Percentiles rank a stretch among this genome's conserved stretches.
Evolutionary conservation across 2,888 invertebrate species (phyloP).

Genomic region (Laspeyria flexula): DNA sequence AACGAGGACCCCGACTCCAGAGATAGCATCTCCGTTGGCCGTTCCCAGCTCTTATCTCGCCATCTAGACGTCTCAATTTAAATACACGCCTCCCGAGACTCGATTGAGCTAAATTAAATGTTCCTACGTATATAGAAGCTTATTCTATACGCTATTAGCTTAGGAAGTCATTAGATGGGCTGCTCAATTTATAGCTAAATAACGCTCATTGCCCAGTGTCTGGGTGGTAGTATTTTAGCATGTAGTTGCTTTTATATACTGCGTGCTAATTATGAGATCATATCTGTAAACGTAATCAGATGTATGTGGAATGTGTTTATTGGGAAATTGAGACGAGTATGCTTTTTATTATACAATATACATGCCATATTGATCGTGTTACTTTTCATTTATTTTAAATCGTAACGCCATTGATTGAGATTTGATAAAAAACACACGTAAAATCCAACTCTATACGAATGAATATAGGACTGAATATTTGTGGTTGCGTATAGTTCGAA

Average conservation of each 20-base stretch:
- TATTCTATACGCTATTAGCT: conserved; percentile 42
- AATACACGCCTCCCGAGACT: conserved; percentile 60
- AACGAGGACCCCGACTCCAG: conserved; percentile 46
- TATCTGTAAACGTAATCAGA: conserved; percentile 16
- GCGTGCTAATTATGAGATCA: conserved; percentile 25
- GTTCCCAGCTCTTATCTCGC: conserved; percentile 67
- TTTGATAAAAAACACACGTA: background rate
- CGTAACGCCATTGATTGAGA: background rate
- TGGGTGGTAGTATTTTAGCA: conserved; percentile 38
- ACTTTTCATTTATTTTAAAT: background rate
- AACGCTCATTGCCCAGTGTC: conserved; percentile 28
- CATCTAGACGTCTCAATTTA: conserved; percentile 81
- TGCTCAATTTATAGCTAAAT: conserved; percentile 38
- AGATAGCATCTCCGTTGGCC: conserved; percentile 65
- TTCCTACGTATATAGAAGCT: conserved; percentile 40
- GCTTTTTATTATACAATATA: conserved; percentile 3
- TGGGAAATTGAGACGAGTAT: background rate
- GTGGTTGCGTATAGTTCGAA: conserved; percentile 9
- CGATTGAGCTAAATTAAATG: conserved; percentile 58
- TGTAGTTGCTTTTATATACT: conserved; percentile 26
- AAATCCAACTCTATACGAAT: background rate
- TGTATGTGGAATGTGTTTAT: background rate
- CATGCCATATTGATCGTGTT: background rate
- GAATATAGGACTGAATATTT: background rate
- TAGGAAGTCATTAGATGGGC: conserved; percentile 39